These are phyloP conservation scores for Hyla sarda DNA, from an alignment of 2,113 vertebrate genomes.

Conservation along the genomic window DNA sequence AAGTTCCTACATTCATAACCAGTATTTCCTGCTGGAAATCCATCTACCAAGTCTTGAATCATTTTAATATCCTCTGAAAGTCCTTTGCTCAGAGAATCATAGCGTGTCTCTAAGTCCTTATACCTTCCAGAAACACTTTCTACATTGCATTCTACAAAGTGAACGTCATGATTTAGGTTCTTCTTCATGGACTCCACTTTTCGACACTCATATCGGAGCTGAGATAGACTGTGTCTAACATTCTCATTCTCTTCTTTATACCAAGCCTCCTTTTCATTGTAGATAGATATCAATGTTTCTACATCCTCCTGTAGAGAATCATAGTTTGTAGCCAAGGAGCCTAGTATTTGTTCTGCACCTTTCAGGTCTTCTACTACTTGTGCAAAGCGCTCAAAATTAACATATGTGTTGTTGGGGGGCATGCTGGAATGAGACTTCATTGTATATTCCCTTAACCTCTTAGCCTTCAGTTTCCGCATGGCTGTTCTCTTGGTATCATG, in stretches of 20 bases:
- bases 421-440: slow-evolving; percentile 86
- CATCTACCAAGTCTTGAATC: slow-evolving; percentile 80
- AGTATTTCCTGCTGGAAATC: slow-evolving; percentile 66
- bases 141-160: slow-evolving; percentile 68
- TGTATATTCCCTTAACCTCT: slow-evolving; percentile 86
- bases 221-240: slow-evolving; percentile 79
- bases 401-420: slow-evolving; percentile 86
- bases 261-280: slow-evolving; percentile 86
- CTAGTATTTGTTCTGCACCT: slow-evolving; percentile 68
- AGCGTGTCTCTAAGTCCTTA: slow-evolving; percentile 74
- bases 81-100: slow-evolving; percentile 79
- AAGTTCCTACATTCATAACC: slow-evolving; percentile 66
- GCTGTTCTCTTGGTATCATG: slow-evolving; percentile 71
- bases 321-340: slow-evolving; percentile 68
- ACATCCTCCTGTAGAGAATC: slow-evolving; percentile 81
- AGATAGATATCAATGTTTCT: slow-evolving; percentile 84
- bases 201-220: slow-evolving; percentile 80
- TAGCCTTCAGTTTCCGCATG: slow-evolving; percentile 82
- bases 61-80: slow-evolving; percentile 80
- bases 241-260: slow-evolving; percentile 84
- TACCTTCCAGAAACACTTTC: slow-evolving; percentile 71
- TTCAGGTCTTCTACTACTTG: slow-evolving; percentile 79
- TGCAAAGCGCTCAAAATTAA: slow-evolving; percentile 86
- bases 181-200: slow-evolving; percentile 80
- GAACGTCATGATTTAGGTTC: slow-evolving; percentile 78